Evolutionary conservation across 2,888 invertebrate species (phyloP).

Genomic region (Pimpla rufipes): DNA sequence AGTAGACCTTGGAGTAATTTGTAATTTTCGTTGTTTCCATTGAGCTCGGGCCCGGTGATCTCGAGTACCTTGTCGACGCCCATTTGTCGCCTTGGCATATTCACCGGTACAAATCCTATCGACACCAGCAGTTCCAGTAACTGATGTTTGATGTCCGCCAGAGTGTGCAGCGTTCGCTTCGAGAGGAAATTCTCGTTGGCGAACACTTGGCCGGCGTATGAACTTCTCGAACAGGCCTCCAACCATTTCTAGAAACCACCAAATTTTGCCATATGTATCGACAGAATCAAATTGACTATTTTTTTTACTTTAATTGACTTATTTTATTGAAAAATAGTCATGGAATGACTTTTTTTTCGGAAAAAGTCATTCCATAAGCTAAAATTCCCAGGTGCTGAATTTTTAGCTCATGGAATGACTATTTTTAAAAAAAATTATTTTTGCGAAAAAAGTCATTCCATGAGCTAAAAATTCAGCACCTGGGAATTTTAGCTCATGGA

Average conservation of each 20-base stretch:
- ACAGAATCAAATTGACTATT: too few species aligned
- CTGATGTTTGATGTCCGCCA: constrained; percentile 95
- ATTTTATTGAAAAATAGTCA: too few species aligned
- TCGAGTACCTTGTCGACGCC: constrained; percentile 89
- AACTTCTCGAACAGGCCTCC: constrained; percentile 88
- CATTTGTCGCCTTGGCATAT: constrained; percentile 87
- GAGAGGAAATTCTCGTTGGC: constrained; percentile 95
- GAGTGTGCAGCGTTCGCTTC: constrained; percentile 92
- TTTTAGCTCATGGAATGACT: too few species aligned
- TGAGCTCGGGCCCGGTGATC: constrained; percentile 90
- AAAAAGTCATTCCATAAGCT: too few species aligned
- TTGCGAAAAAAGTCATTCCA: too few species aligned
- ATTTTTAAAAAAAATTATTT: too few species aligned
- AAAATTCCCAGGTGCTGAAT: too few species aligned
- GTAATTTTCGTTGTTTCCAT: constrained; percentile 91
- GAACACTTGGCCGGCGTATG: constrained; percentile 91
- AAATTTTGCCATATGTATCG: neutral
- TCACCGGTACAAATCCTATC: constrained; percentile 92
- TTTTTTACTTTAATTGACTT: too few species aligned
- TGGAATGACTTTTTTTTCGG: too few species aligned
- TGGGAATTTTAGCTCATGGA: too few species aligned
- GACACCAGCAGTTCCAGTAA: constrained; percentile 91
- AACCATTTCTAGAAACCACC: constrained; percentile 91
- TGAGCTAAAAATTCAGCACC: too few species aligned
- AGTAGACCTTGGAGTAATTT: constrained; percentile 93